Conservation (phyloP, 2,797 vertebrate genomes). For the Gadopsis bispinosus region DNA sequence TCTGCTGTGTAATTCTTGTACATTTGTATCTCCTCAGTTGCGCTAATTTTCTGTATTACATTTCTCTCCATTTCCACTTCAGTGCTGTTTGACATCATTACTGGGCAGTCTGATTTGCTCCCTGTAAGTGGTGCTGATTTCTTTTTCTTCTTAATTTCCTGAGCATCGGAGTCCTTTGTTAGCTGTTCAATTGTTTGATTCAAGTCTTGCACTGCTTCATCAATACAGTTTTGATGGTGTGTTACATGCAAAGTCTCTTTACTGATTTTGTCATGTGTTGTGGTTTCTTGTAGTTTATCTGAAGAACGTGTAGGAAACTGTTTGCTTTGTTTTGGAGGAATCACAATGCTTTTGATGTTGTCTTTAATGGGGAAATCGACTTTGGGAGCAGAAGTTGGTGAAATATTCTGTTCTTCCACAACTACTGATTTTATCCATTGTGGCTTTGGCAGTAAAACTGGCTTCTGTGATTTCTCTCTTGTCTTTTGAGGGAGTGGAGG, state of each 20-base stretch:
- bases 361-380: slow-evolving; percentile 73
- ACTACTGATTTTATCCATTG: slow-evolving; percentile 71
- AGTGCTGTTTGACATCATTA: slow-evolving; percentile 23
- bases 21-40: slow-evolving; percentile 76
- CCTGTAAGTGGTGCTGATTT: slow-evolving; percentile 27
- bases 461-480: slow-evolving; percentile 79
- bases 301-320: slow-evolving; percentile 51
- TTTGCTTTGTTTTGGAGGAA: slow-evolving; percentile 51
- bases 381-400: slow-evolving; percentile 76
- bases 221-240: neutral
- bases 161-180: slow-evolving; percentile 52
- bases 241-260: slow-evolving; percentile 24
- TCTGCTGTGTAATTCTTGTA: slow-evolving; percentile 67
- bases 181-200: slow-evolving; percentile 44
- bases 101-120: slow-evolving; percentile 38
- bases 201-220: slow-evolving; percentile 34
- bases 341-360: slow-evolving; percentile 43
- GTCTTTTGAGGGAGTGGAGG: slow-evolving; percentile 77
- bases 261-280: slow-evolving; percentile 38
- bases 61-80: slow-evolving; percentile 73
- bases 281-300: slow-evolving; percentile 57
- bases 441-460: slow-evolving; percentile 81
- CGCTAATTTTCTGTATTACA: slow-evolving; percentile 76
- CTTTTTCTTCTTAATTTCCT: slow-evolving; percentile 61
- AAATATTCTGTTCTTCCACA: slow-evolving; percentile 62